Evolutionary conservation across 2,797 vertebrate genomes (phyloP).

Genomic region (Tenualosa ilisha): DNA sequence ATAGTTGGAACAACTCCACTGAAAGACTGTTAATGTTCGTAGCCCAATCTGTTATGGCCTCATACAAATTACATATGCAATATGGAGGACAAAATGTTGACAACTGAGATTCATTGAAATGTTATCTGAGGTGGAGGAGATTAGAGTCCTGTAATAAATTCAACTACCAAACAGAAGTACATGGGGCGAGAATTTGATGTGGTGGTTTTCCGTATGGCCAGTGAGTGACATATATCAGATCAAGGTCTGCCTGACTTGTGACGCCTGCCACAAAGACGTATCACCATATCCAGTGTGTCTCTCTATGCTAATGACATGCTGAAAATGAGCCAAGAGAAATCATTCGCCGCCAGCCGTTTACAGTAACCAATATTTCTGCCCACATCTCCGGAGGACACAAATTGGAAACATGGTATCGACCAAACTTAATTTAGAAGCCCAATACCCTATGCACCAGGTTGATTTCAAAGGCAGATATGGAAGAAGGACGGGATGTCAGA

Average conservation of each 20-base stretch:
- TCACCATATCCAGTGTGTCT: conserved; percentile 66
- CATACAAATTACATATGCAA: background rate
- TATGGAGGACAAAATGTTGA: background rate
- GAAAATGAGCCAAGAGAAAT: conserved; percentile 68
- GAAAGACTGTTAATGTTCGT: background rate
- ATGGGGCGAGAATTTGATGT: background rate
- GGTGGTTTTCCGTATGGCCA: background rate
- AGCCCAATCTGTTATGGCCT: background rate
- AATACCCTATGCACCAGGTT: conserved; percentile 63
- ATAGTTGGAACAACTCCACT: background rate
- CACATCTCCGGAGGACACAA: conserved; percentile 74
- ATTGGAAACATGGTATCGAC: conserved; percentile 80
- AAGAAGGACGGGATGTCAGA: conserved; percentile 18
- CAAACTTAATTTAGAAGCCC: conserved; percentile 75
- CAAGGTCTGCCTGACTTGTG: conserved; percentile 19
- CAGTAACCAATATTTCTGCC: conserved; percentile 80
- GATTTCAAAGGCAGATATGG: conserved; percentile 61
- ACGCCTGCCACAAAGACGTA: conserved; percentile 51
- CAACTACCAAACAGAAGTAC: background rate
- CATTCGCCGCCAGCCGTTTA: conserved; percentile 71
- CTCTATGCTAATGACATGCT: conserved; percentile 65
- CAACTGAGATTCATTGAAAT: background rate
- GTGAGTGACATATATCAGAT: conserved; percentile 22
- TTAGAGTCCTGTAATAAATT: background rate
- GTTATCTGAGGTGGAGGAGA: background rate